Evolutionary conservation across 2,888 invertebrate genomes (phyloP).

Genomic region (Biston betularia): DNA sequence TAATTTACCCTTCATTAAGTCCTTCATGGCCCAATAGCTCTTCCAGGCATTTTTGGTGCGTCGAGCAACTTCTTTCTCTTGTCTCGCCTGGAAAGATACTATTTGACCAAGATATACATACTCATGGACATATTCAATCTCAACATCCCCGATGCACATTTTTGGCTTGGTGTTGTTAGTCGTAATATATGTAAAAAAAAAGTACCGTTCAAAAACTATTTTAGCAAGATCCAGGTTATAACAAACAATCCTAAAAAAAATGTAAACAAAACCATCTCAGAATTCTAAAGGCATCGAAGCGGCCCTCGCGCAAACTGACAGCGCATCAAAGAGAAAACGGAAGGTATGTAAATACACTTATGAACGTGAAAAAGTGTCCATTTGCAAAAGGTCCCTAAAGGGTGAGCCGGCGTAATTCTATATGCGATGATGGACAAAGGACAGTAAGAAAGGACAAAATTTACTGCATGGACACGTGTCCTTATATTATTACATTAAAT

Average conservation of each 20-base stretch:
- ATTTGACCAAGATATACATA: no score
- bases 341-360: constrained; percentile 49
- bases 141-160: no score
- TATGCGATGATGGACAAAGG: constrained; percentile 45
- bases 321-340: constrained; percentile 40
- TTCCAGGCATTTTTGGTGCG: no score
- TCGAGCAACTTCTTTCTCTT: no score
- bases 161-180: no score
- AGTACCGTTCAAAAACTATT: neutral
- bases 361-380: constrained; percentile 47
- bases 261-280: constrained; percentile 15
- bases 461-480: neutral
- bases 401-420: constrained; percentile 39
- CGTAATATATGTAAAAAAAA: no score
- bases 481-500: neutral
- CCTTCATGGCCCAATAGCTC: no score
- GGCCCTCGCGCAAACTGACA: constrained; percentile 39
- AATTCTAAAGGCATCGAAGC: constrained; percentile 41
- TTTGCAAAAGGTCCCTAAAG: constrained; percentile 38
- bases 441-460: constrained; percentile 18
- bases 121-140: no score
- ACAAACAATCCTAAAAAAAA: constrained; percentile 23
- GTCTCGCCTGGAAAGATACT: no score
- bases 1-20: no score
- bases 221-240: neutral